phyloP scores from a whole-genome alignment of 2,888 invertebrate species.

The Lucinisca nassula region DNA sequence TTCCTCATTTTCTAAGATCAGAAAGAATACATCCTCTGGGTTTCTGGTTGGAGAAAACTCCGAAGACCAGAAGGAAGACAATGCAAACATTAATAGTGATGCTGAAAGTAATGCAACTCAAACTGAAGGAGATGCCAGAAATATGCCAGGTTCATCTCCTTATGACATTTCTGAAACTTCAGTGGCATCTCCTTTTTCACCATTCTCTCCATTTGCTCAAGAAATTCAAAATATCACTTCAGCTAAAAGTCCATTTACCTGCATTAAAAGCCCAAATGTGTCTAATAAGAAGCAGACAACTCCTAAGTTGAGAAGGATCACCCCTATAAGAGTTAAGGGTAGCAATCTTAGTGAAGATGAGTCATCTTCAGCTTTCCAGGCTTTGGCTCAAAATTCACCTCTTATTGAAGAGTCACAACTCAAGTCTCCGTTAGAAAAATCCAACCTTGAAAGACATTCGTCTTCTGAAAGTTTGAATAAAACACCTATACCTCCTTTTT shows the following conservation, averaged over 20 bases:
- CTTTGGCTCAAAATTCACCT: conserved; percentile 60
- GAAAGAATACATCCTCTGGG: neutral
- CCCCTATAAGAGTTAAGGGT: conserved; percentile 58
- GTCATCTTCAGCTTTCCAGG: conserved; percentile 51
- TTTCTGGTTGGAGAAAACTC: neutral
- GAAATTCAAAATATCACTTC: conserved; percentile 61
- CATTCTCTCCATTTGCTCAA: conserved; percentile 67
- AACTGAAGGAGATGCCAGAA: neutral
- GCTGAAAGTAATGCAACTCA: neutral
- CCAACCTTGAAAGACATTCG: neutral
- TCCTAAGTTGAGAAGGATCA: conserved; percentile 59
- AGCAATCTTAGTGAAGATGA: conserved; percentile 7
- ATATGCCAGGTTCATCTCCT: neutral
- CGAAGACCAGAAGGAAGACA: neutral
- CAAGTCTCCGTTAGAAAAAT: conserved; percentile 22
- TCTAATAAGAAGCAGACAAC: neutral
- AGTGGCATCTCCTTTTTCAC: conserved; percentile 49
- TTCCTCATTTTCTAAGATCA: conserved; percentile 42
- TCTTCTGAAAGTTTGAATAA: conserved; percentile 9
- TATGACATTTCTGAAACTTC: neutral
- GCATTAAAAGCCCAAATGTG: conserved; percentile 29
- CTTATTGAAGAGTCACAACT: conserved; percentile 44
- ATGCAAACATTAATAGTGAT: neutral
- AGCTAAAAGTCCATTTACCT: conserved; percentile 40
- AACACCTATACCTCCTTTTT: neutral